Conservation (phyloP, 2,888 invertebrate genomes). For the Philonicus albiceps region DNA sequence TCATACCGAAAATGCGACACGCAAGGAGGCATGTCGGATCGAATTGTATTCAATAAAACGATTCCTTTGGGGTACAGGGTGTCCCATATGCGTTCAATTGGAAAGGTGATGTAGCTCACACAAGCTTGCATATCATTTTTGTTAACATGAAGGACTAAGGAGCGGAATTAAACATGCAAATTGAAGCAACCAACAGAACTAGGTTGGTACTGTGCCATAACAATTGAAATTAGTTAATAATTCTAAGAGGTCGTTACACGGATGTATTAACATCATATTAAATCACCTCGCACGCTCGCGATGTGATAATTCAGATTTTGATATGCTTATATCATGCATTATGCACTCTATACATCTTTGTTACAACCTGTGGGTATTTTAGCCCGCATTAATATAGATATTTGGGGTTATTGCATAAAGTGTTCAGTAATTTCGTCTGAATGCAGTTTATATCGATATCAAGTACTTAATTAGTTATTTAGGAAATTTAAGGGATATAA, state of each 20-base stretch:
- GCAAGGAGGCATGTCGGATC: not conserved
- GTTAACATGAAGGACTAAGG: not conserved
- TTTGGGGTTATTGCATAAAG: too few species aligned
- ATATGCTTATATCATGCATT: not conserved
- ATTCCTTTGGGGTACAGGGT: not conserved
- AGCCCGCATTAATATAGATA: too few species aligned
- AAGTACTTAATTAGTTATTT: too few species aligned
- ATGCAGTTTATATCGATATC: too few species aligned
- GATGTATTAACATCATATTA: not conserved
- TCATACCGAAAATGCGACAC: not conserved
- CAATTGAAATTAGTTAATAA: not conserved
- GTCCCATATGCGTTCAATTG: not conserved
- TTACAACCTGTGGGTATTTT: not conserved
- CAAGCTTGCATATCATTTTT: not conserved
- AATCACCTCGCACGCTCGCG: not conserved
- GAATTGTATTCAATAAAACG: not conserved
- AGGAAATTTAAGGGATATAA: too few species aligned
- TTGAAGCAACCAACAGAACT: not conserved
- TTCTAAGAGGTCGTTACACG: not conserved
- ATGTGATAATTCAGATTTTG: not conserved
- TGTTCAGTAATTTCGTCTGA: too few species aligned
- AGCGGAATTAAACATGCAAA: not conserved
- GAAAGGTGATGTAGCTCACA: not conserved
- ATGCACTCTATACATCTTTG: not conserved
- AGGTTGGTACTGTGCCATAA: not conserved